Evolutionary conservation across 2,797 vertebrate genomes (phyloP).

Genomic region (Sebastes melanostomus): DNA sequence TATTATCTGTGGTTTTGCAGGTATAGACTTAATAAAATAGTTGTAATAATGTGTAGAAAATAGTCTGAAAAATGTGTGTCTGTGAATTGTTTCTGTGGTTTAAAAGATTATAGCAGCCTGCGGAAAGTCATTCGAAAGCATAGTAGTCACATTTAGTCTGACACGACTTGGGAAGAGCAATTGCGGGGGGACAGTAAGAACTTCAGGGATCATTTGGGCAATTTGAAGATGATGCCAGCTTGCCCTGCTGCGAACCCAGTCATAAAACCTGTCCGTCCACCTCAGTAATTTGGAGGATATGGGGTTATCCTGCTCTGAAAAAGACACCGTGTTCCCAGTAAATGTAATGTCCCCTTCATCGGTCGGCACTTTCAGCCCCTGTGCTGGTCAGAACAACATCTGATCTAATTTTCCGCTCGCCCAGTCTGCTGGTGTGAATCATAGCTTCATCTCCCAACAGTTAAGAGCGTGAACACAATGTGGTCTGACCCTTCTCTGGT

Average conservation of each 20-base stretch:
- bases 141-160: not conserved
- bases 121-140: not conserved
- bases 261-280: not conserved
- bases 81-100: not conserved
- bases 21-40: not conserved
- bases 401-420: constrained; percentile 15
- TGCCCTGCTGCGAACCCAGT: not conserved
- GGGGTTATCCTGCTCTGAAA: constrained; percentile 9
- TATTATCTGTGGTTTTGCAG: not conserved
- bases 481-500: not conserved
- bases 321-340: constrained; percentile 37
- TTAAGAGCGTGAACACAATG: constrained; percentile 15
- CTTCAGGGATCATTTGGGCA: constrained; percentile 1
- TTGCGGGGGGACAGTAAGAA: not conserved
- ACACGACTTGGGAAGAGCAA: not conserved
- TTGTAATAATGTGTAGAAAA: not conserved
- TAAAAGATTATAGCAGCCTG: not conserved
- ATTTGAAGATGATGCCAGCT: not conserved
- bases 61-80: not conserved
- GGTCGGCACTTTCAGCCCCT: constrained; percentile 10
- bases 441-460: constrained; percentile 17
- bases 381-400: constrained; percentile 27
- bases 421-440: constrained; percentile 13
- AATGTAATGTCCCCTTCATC: constrained; percentile 4
- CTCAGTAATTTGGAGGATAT: not conserved